Conservation (phyloP, 2,797 vertebrate species). For the Galaxias olidus region DNA sequence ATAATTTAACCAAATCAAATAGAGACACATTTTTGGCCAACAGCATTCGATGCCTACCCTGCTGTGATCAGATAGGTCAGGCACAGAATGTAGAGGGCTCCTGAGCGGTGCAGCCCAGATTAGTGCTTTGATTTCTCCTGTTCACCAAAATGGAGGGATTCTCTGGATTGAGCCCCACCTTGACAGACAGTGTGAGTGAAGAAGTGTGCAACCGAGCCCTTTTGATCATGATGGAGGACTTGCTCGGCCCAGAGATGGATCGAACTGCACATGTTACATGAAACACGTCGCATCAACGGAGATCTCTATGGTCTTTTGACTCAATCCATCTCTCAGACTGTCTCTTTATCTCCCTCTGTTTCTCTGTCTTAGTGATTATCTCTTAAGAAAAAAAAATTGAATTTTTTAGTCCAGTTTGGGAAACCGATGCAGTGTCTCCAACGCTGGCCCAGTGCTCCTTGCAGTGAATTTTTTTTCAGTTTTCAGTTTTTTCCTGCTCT, state of each 20-base stretch:
- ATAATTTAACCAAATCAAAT: background rate
- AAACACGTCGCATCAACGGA: background rate
- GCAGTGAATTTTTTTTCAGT: too few species aligned
- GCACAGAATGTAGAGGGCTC: conserved; percentile 35
- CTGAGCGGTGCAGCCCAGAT: conserved; percentile 39
- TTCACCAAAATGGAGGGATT: conserved; percentile 32
- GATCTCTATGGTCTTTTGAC: background rate
- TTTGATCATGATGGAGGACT: conserved; percentile 28
- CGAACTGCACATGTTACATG: background rate
- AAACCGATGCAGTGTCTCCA: too few species aligned
- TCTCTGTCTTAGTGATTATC: background rate
- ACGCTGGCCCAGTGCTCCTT: too few species aligned
- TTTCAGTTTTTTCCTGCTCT: too few species aligned
- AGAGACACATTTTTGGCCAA: background rate
- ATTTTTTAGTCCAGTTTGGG: too few species aligned
- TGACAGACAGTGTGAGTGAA: conserved; percentile 27
- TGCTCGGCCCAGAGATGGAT: background rate
- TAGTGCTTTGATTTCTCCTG: conserved; percentile 55
- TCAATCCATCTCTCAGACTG: background rate
- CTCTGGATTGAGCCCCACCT: conserved; percentile 31
- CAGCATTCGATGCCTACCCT: background rate
- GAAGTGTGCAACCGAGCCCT: conserved; percentile 4
- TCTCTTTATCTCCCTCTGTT: background rate
- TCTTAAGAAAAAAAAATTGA: background rate
- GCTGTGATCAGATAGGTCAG: conserved; percentile 38